Base-by-base conservation (phyloP, 53 echinoderm and acorn worm genomes). In the Antedon mediterranea region DNA sequence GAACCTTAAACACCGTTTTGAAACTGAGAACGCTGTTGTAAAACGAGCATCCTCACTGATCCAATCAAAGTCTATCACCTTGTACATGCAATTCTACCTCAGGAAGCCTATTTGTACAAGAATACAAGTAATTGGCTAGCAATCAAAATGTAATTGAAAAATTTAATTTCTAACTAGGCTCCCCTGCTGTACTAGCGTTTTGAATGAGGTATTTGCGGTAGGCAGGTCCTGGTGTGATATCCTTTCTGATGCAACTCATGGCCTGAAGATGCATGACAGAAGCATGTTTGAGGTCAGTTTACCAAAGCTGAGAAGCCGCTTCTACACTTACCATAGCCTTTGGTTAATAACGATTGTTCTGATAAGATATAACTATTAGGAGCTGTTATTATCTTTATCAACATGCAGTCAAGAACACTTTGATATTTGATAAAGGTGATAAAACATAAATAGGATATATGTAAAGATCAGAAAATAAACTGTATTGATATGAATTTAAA, bases 71-170 rank as follows among this genome's bases (percentile, higher is more conserved):
- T 2, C 11, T 18, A 23, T 3, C 20, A 23, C 57, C 23, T 3
- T 57, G 26, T 57, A 57, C 57, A 57, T 57, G 57, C 15, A 57
- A 57, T 57, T 57, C 57, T 23, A 57, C 57, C 57, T 57, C 23
- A 26, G 57, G 57, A 57, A 57, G 20, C 14, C 57, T 57, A 57
- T 57, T 57, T 57, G 57, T 13, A 57, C 23, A 57, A 57, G 57
- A 57, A 57, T 57, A 57, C 57, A 8, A 57, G 57, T 57, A 57
- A 57, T 57, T 57, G 57, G 14, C 57, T 15, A 57, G 14, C 57
- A 57, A 57, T 57, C 57, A 57, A 57, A 57, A 57, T 57, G 57
- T 57, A 57, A 57, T 57, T 57, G 57, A 57, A 57, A 57, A 57
- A 57, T 23, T 57, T 8, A 57, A 57, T 57, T 57, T 57, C 14